Conservation (phyloP, 2,888 invertebrate species). For the Micropterix aruncella region DNA sequence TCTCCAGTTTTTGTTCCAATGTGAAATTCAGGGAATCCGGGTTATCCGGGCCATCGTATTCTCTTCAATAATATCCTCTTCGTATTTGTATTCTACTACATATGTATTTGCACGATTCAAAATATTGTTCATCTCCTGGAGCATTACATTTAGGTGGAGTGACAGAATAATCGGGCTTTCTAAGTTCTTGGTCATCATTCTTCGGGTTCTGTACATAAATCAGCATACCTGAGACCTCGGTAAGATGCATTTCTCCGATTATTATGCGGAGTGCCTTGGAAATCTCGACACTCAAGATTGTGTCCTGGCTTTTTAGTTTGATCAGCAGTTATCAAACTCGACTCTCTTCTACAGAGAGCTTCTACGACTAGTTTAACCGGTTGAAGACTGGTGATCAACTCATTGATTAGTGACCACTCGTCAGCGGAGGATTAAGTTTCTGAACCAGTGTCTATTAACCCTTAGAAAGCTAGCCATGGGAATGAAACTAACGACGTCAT, state of each 20-base stretch:
- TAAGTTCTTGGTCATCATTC: background rate
- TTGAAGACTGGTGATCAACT: too few species aligned
- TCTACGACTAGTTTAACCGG: too few species aligned
- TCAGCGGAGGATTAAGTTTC: too few species aligned
- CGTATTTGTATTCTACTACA: background rate
- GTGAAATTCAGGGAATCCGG: background rate
- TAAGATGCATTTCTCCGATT: background rate
- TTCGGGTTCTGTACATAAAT: background rate
- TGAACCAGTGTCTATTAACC: too few species aligned
- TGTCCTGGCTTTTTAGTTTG: background rate
- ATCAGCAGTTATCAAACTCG: too few species aligned
- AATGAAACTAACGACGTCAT: too few species aligned
- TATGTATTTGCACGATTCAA: background rate
- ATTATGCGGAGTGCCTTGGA: background rate
- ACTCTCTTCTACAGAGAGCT: too few species aligned
- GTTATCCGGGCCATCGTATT: background rate
- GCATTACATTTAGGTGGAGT: background rate
- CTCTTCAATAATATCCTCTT: background rate
- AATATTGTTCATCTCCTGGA: background rate
- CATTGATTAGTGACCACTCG: constrained; percentile 1
- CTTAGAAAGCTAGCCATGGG: too few species aligned
- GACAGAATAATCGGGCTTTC: background rate
- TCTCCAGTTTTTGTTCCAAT: constrained; percentile 1
- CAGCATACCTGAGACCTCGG: background rate
- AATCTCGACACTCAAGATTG: background rate